Percentiles rank a stretch among this genome's conserved stretches.
phyloP scores from a whole-genome alignment of 2,888 invertebrate genomes.

The Noctua janthe region DNA sequence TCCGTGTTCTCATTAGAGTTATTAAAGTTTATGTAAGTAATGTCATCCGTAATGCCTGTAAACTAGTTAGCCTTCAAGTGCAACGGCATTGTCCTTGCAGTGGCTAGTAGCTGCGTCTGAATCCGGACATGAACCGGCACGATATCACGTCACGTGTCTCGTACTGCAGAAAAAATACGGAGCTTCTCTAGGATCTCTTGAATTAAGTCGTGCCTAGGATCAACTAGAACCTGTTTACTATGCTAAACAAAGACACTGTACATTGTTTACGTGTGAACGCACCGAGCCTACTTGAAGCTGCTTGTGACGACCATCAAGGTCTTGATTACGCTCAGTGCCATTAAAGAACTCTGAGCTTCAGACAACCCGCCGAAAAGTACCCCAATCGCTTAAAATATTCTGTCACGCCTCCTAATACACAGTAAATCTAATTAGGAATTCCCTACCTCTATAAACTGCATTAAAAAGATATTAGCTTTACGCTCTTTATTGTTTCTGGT shows the following conservation, averaged over 20 bases:
- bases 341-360: conserved; percentile 47
- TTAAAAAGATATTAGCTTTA: conserved; percentile 73
- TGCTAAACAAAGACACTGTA: conserved; percentile 68
- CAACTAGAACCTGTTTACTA: conserved; percentile 76
- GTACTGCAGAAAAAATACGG: conserved; percentile 74
- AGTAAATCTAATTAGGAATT: conserved; percentile 70
- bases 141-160: conserved; percentile 64
- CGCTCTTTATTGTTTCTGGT: conserved; percentile 73
- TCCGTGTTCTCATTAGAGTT: conserved; percentile 21
- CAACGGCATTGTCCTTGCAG: conserved; percentile 68
- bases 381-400: conserved; percentile 19
- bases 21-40: conserved; percentile 33
- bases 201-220: conserved; percentile 71
- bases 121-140: conserved; percentile 69
- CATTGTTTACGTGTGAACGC: conserved; percentile 83
- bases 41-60: conserved; percentile 22
- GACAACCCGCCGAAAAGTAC: conserved; percentile 17
- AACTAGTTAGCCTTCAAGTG: conserved; percentile 66
- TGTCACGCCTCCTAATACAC: conserved; percentile 31
- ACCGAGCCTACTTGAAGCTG: conserved; percentile 71
- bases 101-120: conserved; percentile 38
- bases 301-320: conserved; percentile 79
- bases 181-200: conserved; percentile 81
- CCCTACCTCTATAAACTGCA: conserved; percentile 72
- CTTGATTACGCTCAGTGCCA: conserved; percentile 77